Conservation (phyloP, 2,797 vertebrate genomes). For the Cuniculus paca region DNA sequence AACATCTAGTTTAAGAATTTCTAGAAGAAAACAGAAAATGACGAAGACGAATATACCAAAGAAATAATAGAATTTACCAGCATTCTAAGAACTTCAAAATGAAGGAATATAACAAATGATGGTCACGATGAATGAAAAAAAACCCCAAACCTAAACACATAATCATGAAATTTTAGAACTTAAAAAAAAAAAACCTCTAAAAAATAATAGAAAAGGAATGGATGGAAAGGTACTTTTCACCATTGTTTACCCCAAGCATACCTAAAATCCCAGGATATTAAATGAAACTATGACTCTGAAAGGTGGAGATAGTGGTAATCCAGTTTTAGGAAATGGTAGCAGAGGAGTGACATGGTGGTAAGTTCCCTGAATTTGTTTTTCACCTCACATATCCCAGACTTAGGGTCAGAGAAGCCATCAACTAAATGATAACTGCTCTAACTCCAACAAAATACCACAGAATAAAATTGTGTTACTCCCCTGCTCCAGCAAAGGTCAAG, state of each 20-base stretch:
- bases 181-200: conserved; percentile 1
- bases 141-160: conserved; percentile 39
- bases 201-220: background rate
- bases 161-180: conserved; percentile 55
- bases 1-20: conserved; percentile 41
- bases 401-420: conserved; percentile 10
- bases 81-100: conserved; percentile 18
- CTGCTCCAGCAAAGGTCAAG: conserved; percentile 41
- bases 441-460: conserved; percentile 29
- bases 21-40: background rate
- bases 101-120: conserved; percentile 8
- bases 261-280: conserved; percentile 26
- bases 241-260: conserved; percentile 44
- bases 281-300: conserved; percentile 17
- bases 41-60: conserved; percentile 29
- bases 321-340: conserved; percentile 22
- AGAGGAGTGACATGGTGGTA: background rate
- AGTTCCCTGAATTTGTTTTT: conserved; percentile 37
- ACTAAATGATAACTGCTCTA: conserved; percentile 44
- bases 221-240: conserved; percentile 29
- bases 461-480: conserved; percentile 37
- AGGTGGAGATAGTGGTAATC: conserved; percentile 10
- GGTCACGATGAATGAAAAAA: conserved; percentile 41
- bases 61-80: conserved; percentile 5
- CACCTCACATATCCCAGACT: conserved; percentile 7